These are phyloP conservation scores for Pherbina coryleti DNA, from an alignment of 2,888 invertebrate species.

Conservation along the genomic window DNA sequence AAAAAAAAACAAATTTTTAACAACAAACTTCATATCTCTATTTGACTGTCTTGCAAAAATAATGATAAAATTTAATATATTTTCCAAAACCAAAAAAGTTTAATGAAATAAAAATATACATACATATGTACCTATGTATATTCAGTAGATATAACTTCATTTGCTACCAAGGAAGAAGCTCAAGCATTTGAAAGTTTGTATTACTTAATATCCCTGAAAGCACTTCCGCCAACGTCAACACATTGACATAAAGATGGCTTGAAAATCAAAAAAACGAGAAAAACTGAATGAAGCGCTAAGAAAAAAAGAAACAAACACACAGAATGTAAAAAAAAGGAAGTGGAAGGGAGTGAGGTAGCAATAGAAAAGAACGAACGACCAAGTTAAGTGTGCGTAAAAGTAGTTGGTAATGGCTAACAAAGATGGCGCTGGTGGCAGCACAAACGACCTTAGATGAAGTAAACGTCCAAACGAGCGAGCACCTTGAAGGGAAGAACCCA, in stretches of 20 bases:
- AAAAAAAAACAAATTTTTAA: no score
- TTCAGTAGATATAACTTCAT: not conserved
- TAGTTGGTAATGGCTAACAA: slow-evolving; percentile 7
- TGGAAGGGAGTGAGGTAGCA: not conserved
- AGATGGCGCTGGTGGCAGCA: not conserved
- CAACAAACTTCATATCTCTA: no score
- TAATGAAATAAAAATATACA: no score
- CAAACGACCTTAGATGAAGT: not conserved
- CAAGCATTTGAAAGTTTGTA: slow-evolving; percentile 12
- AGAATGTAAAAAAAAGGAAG: not conserved
- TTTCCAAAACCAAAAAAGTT: no score
- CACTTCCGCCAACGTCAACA: slow-evolving; percentile 22
- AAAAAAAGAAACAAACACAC: not conserved
- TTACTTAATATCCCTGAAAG: slow-evolving; percentile 21
- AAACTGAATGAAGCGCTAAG: not conserved
- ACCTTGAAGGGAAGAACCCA: not conserved
- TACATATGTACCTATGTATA: no score
- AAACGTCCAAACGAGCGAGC: not conserved
- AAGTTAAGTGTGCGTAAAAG: slow-evolving; percentile 4
- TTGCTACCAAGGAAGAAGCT: not conserved
- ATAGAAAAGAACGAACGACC: not conserved
- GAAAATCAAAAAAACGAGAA: not conserved
- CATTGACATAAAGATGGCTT: not conserved
- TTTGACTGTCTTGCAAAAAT: no score
- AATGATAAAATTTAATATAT: no score